Percentiles rank a stretch among this genome's conserved stretches.
These are phyloP conservation scores for Calyptommatus sinebrachiatus DNA, from an alignment of 2,113 vertebrate genomes.

Conservation along the genomic window DNA sequence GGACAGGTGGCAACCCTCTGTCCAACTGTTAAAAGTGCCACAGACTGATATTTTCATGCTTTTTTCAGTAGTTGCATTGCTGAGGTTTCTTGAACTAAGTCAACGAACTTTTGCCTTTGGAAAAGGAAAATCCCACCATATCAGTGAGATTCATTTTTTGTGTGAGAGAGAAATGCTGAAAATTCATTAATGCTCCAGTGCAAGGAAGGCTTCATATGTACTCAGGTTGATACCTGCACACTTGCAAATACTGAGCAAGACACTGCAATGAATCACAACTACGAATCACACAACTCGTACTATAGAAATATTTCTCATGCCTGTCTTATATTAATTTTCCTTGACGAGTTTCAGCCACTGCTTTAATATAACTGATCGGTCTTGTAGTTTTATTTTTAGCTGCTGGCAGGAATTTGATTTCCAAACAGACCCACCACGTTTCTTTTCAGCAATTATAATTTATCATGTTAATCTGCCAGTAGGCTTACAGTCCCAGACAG, in stretches of 20 bases:
- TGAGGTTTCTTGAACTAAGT: too few relatives aligned
- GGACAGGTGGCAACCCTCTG: too few relatives aligned
- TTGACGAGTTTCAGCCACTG: not conserved
- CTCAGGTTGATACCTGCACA: not conserved
- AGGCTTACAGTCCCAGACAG: not conserved
- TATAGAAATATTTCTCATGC: conserved; percentile 19
- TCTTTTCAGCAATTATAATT: conserved; percentile 8
- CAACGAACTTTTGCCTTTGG: too few relatives aligned
- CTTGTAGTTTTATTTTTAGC: conserved; percentile 4
- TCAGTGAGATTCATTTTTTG: not conserved
- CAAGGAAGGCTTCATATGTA: fast-evolving
- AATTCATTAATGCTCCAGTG: not conserved
- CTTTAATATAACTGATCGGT: not conserved
- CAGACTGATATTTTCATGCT: too few relatives aligned
- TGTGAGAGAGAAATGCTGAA: not conserved
- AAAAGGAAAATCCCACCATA: not conserved
- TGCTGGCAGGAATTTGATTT: not conserved
- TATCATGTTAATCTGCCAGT: not conserved
- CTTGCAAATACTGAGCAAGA: not conserved
- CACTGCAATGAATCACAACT: not conserved
- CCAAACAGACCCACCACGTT: not conserved
- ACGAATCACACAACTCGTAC: too few relatives aligned
- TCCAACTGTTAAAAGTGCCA: too few relatives aligned
- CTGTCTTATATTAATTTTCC: not conserved
- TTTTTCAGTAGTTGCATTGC: too few relatives aligned